phyloP scores from a whole-genome alignment of 2,797 vertebrate genomes.

The Lateolabrax maculatus region DNA sequence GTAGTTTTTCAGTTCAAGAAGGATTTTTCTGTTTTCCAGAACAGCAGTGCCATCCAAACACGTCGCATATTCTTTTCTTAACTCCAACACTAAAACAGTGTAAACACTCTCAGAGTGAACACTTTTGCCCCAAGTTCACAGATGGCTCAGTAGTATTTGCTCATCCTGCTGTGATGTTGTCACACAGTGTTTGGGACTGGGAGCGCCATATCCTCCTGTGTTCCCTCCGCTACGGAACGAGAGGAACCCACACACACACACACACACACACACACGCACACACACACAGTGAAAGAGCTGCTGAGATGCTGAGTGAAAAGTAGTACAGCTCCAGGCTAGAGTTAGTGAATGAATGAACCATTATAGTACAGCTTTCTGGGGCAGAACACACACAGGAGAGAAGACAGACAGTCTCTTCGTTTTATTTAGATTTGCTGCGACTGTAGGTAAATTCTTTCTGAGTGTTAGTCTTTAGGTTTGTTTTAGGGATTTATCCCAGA shows the following conservation, averaged over 20 bases:
- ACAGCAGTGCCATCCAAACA: slow-evolving; percentile 20
- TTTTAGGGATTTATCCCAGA: not conserved
- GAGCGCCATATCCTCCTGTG: slow-evolving; percentile 55
- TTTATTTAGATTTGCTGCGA: slow-evolving; percentile 26
- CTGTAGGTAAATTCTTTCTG: slow-evolving; percentile 1
- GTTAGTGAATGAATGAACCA: slow-evolving; percentile 68
- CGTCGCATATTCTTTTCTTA: slow-evolving; percentile 18
- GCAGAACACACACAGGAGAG: slow-evolving; percentile 41
- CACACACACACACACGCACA: slow-evolving; percentile 7
- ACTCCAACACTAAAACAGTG: slow-evolving; percentile 31
- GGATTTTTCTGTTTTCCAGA: slow-evolving; percentile 4
- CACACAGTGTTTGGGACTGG: slow-evolving; percentile 52
- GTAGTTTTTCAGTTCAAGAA: not conserved
- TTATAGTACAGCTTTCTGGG: slow-evolving; percentile 66
- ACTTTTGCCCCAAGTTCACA: slow-evolving; percentile 61
- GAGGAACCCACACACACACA: slow-evolving; percentile 20
- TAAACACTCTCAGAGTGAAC: slow-evolving; percentile 45
- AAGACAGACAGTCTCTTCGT: slow-evolving; percentile 8
- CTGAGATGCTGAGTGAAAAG: slow-evolving; percentile 51
- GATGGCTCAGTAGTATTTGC: slow-evolving; percentile 67
- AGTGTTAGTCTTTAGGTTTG: not conserved
- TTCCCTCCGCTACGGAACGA: slow-evolving; percentile 20
- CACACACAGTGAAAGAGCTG: slow-evolving; percentile 22
- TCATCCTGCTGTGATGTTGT: slow-evolving; percentile 67
- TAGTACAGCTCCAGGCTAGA: slow-evolving; percentile 60